These are phyloP conservation scores for Benthosema pterotum DNA, from an alignment of 2,797 vertebrate species.

Conservation along the genomic window DNA sequence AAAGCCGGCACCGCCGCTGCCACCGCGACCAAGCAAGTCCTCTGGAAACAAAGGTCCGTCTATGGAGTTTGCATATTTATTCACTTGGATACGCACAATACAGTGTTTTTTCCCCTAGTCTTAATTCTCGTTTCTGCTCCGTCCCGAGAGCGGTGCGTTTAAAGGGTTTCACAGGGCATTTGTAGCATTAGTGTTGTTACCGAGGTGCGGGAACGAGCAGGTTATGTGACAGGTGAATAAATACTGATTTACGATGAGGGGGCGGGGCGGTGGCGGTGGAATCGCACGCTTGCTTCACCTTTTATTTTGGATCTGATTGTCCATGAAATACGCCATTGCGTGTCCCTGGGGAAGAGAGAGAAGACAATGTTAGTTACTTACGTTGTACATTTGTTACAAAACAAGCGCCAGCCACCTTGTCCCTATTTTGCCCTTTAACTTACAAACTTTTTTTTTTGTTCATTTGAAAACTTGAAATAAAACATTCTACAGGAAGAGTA, in stretches of 20 bases:
- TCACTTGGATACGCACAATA: slow-evolving; percentile 26
- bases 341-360: slow-evolving; percentile 37
- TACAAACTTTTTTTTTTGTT: too few relatives aligned
- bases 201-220: slow-evolving; percentile 59
- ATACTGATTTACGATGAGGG: slow-evolving; percentile 51
- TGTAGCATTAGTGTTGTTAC: slow-evolving; percentile 76
- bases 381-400: too few relatives aligned
- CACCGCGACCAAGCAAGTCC: slow-evolving; percentile 19
- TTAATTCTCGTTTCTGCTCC: slow-evolving; percentile 30
- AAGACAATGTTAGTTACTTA: not conserved
- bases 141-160: slow-evolving; percentile 38
- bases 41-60: slow-evolving; percentile 42
- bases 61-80: not conserved
- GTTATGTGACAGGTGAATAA: slow-evolving; percentile 69
- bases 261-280: slow-evolving; percentile 46
- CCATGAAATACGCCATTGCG: slow-evolving; percentile 37
- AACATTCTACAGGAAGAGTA: too few relatives aligned
- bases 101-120: slow-evolving; percentile 18
- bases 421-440: too few relatives aligned
- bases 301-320: slow-evolving; percentile 40
- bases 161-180: slow-evolving; percentile 65
- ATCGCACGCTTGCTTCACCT: slow-evolving; percentile 49
- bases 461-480: too few relatives aligned
- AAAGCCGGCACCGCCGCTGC: not conserved
- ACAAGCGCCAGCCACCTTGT: too few relatives aligned